Percentiles rank a stretch among this genome's conserved stretches.
Evolutionary conservation across 2,888 invertebrate genomes (phyloP).

Genomic region (Scaptomyza tumidula): DNA sequence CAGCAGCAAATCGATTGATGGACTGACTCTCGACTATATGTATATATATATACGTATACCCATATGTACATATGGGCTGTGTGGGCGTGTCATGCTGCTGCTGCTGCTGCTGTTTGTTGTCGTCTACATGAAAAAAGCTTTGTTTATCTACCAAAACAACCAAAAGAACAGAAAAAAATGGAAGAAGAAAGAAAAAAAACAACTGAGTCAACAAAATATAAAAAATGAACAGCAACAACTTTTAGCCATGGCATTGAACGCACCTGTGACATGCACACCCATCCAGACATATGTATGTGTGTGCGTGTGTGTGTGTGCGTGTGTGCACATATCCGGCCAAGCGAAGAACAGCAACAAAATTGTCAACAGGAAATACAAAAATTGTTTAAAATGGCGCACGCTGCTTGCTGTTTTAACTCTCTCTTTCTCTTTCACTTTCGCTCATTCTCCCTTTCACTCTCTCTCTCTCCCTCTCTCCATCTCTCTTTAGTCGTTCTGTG

Average conservation of each 20-base stretch:
- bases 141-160: conserved; percentile 77
- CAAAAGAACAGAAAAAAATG: too few species aligned
- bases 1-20: conserved; percentile 75
- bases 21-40: conserved; percentile 40
- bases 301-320: conserved; percentile 1
- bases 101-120: conserved; percentile 30
- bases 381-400: conserved; percentile 57
- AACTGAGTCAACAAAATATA: conserved; percentile 61
- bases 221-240: conserved; percentile 21
- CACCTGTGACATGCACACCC: conserved; percentile 70
- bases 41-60: conserved; percentile 1
- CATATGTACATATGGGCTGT: conserved; percentile 13
- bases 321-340: conserved; percentile 77
- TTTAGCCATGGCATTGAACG: conserved; percentile 63
- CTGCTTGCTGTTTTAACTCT: conserved; percentile 7
- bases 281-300: conserved; percentile 29
- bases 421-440: neutral
- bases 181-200: conserved; percentile 31
- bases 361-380: conserved; percentile 73
- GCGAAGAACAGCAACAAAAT: conserved; percentile 58
- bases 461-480: neutral
- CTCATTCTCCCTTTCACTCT: neutral
- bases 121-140: conserved; percentile 64
- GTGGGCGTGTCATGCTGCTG: conserved; percentile 41
- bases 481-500: neutral